Conservation (phyloP, 2,113 vertebrate species). For the Proterorhinus semilunaris region DNA sequence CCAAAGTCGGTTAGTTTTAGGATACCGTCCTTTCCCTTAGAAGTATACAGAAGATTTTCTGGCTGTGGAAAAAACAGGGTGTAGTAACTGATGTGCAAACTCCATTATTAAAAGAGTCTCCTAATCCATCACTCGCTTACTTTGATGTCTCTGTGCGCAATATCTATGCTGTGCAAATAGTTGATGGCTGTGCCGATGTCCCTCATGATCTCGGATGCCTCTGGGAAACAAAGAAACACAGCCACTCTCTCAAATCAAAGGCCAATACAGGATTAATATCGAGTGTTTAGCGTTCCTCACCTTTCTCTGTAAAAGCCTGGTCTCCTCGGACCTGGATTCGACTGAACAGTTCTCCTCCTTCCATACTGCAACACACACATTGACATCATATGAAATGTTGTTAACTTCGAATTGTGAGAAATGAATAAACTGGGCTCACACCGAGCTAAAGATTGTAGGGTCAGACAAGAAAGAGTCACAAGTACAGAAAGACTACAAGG, state of each 20-base stretch:
- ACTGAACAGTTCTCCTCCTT: constrained; percentile 96
- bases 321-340: constrained; percentile 96
- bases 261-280: constrained; percentile 4
- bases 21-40: constrained; percentile 79
- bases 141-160: constrained; percentile 97
- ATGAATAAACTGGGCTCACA: not conserved
- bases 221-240: constrained; percentile 68
- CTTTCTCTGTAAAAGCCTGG: constrained; percentile 97
- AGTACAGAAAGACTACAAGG: not conserved
- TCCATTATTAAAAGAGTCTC: no score
- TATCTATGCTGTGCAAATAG: constrained; percentile 88
- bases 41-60: constrained; percentile 94
- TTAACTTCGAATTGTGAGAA: not conserved
- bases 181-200: constrained; percentile 94
- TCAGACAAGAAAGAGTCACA: not conserved
- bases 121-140: constrained; percentile 61
- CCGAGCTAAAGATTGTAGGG: not conserved
- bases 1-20: constrained; percentile 98
- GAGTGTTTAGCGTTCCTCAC: constrained; percentile 67
- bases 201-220: constrained; percentile 93
- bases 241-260: constrained; percentile 57
- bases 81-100: not conserved
- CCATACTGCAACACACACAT: constrained; percentile 81
- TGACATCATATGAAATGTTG: not conserved
- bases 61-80: constrained; percentile 74